A percentile compares a stretch with the other conserved stretches of the same genome.
Evolutionary conservation across 2,797 vertebrate genomes (phyloP).

Genomic region (Lepilemur ruficaudatus): DNA sequence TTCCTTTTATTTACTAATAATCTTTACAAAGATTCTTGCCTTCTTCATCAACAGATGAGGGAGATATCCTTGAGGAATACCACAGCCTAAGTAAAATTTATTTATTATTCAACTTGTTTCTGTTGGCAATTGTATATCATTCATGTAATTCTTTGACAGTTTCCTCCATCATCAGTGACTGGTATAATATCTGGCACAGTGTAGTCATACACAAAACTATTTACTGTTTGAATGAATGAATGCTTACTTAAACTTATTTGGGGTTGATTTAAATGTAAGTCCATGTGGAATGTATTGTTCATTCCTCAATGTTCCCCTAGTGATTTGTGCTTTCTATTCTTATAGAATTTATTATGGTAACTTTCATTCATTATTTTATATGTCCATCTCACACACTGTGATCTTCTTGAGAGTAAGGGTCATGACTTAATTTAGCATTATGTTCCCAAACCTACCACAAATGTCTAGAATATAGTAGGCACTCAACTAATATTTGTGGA

Average conservation of each 20-base stretch:
- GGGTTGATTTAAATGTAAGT: background rate
- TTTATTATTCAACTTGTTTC: background rate
- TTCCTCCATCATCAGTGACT: background rate
- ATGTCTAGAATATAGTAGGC: background rate
- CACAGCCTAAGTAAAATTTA: background rate
- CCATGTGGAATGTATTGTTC: background rate
- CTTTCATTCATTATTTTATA: background rate
- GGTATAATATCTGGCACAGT: background rate
- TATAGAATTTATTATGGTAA: background rate
- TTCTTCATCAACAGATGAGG: background rate
- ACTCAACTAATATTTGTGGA: background rate
- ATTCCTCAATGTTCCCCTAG: background rate
- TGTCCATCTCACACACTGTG: background rate
- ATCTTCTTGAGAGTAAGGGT: background rate
- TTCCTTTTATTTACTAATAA: background rate
- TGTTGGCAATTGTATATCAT: background rate
- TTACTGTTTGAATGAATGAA: background rate
- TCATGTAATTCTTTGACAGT: background rate
- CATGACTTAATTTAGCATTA: background rate
- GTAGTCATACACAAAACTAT: background rate
- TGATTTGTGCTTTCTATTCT: background rate
- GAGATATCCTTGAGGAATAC: background rate
- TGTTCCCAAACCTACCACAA: background rate
- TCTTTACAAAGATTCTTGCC: background rate
- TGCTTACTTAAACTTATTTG: background rate